These are phyloP conservation scores for Cyrtorhinus lividipennis DNA, from an alignment of 1,140 invertebrate species.

Conservation along the genomic window DNA sequence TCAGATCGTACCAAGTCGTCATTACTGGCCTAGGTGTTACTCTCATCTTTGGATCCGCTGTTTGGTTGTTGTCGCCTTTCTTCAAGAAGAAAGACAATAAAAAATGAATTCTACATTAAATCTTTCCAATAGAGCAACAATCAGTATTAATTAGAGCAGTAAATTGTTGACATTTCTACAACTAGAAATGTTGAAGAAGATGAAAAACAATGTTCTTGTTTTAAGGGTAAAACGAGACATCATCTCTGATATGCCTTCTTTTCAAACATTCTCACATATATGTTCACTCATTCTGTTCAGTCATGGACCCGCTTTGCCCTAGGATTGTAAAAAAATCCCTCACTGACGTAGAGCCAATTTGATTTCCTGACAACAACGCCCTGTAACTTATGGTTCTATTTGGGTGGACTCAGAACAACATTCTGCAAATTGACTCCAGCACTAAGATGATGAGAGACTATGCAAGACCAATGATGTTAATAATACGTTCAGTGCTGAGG, in stretches of 20 bases:
- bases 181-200: too few relatives aligned
- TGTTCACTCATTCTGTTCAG: neutral
- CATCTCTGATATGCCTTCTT: neutral
- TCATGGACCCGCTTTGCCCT: neutral
- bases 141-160: too few relatives aligned
- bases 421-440: too few relatives aligned
- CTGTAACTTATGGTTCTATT: too few relatives aligned
- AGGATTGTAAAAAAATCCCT: neutral
- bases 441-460: too few relatives aligned
- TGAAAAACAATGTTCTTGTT: neutral
- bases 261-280: neutral
- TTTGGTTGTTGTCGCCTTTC: constrained; percentile 60
- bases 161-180: too few relatives aligned
- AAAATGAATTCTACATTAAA: neutral
- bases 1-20: constrained; percentile 48
- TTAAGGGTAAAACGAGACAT: neutral
- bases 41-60: constrained; percentile 49
- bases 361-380: too few relatives aligned
- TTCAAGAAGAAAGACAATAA: constrained; percentile 33
- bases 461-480: too few relatives aligned
- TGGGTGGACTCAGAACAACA: too few relatives aligned
- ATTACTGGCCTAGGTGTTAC: constrained; percentile 55
- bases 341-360: too few relatives aligned
- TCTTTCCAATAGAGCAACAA: neutral
- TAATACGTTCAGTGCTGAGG: too few relatives aligned